Conservation (phyloP, 2,888 invertebrate species). For the Lampropteryx suffumata region DNA sequence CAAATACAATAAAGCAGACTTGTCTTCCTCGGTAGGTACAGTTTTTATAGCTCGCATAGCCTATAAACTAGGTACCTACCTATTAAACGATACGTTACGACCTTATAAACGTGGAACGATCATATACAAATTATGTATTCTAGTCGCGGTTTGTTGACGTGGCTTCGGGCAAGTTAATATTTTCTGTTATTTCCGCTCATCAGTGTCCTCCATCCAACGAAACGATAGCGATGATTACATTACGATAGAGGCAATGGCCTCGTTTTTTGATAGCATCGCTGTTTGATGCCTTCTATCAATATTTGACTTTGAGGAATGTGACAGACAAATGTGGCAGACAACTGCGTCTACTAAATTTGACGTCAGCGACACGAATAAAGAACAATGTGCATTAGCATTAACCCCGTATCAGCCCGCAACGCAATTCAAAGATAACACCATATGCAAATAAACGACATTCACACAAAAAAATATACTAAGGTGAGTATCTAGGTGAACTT, state of each 20-base stretch:
- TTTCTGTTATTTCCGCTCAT: slow-evolving; percentile 52
- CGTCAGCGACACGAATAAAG: slow-evolving; percentile 54
- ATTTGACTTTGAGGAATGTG: slow-evolving; percentile 55
- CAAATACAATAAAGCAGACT: slow-evolving; percentile 35
- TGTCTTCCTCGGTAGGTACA: slow-evolving; percentile 34
- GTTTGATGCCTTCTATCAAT: slow-evolving; percentile 47
- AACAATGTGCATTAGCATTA: slow-evolving; percentile 52
- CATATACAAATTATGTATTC: slow-evolving; percentile 16
- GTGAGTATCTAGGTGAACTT: too few species aligned
- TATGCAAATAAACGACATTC: slow-evolving; percentile 46
- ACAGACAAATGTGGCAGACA: slow-evolving; percentile 33
- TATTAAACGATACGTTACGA: slow-evolving; percentile 2
- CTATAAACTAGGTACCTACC: slow-evolving; percentile 28
- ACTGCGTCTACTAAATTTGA: slow-evolving; percentile 47
- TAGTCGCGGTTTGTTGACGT: slow-evolving; percentile 14
- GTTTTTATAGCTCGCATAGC: slow-evolving; percentile 38
- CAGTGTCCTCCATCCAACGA: slow-evolving; percentile 47
- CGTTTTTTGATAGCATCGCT: slow-evolving; percentile 42
- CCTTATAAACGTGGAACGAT: slow-evolving; percentile 4
- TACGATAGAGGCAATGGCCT: slow-evolving; percentile 53
- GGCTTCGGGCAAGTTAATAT: slow-evolving; percentile 37
- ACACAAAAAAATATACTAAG: neutral
- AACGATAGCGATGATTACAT: slow-evolving; percentile 44
- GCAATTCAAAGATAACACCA: slow-evolving; percentile 54
- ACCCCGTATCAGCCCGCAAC: slow-evolving; percentile 50